Conservation (phyloP, 2,888 invertebrate species). For the Bimastos eiseni region DNA sequence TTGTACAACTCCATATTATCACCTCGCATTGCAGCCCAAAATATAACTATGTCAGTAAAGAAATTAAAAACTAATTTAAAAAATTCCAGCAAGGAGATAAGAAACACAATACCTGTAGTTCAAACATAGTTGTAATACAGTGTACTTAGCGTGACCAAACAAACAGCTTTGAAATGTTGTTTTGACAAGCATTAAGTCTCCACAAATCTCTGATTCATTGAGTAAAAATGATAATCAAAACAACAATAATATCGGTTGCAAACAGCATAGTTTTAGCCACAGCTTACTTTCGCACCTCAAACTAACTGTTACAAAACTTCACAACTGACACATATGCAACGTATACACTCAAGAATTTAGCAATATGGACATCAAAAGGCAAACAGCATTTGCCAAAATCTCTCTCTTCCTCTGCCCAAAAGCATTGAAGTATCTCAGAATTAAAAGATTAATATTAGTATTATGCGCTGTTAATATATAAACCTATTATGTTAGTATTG, state of each 20-base stretch:
- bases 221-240: neutral
- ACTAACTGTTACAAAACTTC: too few species aligned
- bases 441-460: too few species aligned
- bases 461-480: too few species aligned
- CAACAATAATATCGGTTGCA: neutral
- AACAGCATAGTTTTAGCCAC: neutral
- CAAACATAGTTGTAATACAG: neutral
- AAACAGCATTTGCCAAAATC: too few species aligned
- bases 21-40: neutral
- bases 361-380: too few species aligned
- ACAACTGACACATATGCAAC: too few species aligned
- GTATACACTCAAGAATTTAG: too few species aligned
- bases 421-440: too few species aligned
- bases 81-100: neutral
- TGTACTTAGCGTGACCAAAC: neutral
- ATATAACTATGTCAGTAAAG: neutral
- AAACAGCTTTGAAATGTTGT: neutral
- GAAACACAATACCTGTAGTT: neutral
- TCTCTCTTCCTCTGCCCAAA: too few species aligned
- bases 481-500: too few species aligned
- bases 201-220: neutral
- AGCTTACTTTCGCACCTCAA: neutral
- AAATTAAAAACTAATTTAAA: too few species aligned
- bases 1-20: neutral
- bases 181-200: neutral